Conservation (phyloP, 2,888 invertebrate genomes). For the Dryadula phaetusa region DNA sequence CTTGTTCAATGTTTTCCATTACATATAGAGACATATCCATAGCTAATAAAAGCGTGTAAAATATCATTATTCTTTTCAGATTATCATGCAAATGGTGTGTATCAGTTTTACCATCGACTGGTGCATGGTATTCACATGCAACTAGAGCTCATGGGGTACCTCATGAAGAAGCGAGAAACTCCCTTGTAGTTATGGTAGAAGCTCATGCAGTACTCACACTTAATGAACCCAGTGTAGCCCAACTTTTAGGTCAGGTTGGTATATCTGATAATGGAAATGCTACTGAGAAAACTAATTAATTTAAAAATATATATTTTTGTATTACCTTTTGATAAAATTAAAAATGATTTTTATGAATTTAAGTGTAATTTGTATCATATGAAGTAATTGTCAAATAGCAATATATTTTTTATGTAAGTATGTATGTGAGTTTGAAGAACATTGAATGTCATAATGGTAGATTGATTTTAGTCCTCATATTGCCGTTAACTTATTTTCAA, state of each 20-base stretch:
- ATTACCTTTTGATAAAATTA: not conserved
- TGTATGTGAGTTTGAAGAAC: not conserved
- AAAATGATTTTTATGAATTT: constrained; percentile 21
- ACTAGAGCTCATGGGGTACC: constrained; percentile 83
- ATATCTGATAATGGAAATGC: constrained; percentile 56
- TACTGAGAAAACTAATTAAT: constrained; percentile 55
- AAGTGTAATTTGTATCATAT: not conserved
- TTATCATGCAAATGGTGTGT: constrained; percentile 85
- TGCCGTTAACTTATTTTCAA: constrained; percentile 17
- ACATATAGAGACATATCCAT: not conserved
- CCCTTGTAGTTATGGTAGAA: constrained; percentile 85
- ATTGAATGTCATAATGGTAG: not conserved
- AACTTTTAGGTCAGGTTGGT: constrained; percentile 72
- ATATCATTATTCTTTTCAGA: constrained; percentile 50
- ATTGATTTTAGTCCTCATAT: constrained; percentile 17
- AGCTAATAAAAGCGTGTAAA: not conserved
- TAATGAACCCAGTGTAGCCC: constrained; percentile 75
- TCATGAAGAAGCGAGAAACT: constrained; percentile 84
- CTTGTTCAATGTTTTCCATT: too few species aligned
- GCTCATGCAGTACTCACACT: constrained; percentile 85
- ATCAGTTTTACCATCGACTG: constrained; percentile 79
- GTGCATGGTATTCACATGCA: constrained; percentile 85
- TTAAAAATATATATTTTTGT: constrained; percentile 33
- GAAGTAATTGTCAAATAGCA: not conserved
- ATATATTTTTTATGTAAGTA: not conserved